Evolutionary conservation across 2,113 vertebrate genomes (phyloP).

Genomic region (Turdus rufiventris): DNA sequence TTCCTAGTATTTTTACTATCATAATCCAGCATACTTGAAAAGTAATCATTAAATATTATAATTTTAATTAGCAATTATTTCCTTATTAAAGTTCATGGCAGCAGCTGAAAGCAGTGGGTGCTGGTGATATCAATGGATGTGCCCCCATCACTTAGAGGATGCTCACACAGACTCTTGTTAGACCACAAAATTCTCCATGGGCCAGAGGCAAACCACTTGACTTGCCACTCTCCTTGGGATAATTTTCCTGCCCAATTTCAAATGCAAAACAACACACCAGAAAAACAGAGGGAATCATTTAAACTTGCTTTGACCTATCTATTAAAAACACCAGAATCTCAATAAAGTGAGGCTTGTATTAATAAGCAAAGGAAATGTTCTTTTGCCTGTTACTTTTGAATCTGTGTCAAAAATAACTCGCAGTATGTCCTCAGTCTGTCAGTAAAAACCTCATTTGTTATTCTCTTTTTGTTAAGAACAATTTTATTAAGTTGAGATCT

Average conservation of each 20-base stretch:
- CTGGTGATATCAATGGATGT: neutral
- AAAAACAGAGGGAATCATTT: neutral
- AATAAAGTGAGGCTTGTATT: neutral
- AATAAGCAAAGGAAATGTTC: neutral
- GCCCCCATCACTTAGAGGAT: neutral
- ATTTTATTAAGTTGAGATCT: neutral
- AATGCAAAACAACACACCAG: neutral
- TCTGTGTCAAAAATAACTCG: constrained; percentile 11
- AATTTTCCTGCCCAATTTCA: neutral
- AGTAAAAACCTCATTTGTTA: neutral
- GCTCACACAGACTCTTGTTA: too few relatives aligned
- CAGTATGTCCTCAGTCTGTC: neutral
- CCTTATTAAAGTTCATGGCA: neutral
- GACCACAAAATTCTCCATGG: neutral
- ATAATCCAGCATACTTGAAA: neutral
- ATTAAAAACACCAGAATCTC: neutral
- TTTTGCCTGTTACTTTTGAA: neutral
- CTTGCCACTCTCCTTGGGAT: neutral
- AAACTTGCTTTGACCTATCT: constrained; percentile 4
- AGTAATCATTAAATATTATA: neutral
- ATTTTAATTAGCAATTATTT: too few relatives aligned
- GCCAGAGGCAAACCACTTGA: neutral
- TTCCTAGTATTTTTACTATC: neutral
- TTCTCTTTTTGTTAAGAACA: neutral
- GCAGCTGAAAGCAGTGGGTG: neutral